Percentiles rank a stretch among this genome's conserved stretches.
phyloP scores from a whole-genome alignment of 2,113 vertebrate species.

The Actinemys pallida region DNA sequence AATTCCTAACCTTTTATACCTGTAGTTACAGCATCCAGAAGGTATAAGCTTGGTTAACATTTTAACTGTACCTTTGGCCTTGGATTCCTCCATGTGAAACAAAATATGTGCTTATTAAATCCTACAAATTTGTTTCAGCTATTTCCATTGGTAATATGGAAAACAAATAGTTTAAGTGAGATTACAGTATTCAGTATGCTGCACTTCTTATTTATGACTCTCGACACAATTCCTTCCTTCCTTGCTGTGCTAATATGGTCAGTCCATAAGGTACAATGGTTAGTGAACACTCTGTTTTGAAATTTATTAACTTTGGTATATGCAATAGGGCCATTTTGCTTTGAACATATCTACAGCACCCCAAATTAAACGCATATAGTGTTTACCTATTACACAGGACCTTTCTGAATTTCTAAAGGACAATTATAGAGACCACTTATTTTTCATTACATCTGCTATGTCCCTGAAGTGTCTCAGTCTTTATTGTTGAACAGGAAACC shows the following conservation, averaged over 20 bases:
- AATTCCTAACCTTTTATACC: neutral
- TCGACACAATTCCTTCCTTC: neutral
- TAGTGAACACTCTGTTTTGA: neutral
- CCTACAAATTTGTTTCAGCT: neutral
- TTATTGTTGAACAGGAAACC: neutral
- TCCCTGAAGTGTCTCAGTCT: neutral
- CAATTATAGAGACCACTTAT: neutral
- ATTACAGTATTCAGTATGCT: neutral
- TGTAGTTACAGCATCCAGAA: neutral
- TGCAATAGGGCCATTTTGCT: neutral
- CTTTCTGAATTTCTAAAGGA: neutral
- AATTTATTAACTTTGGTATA: neutral
- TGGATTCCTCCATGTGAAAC: neutral
- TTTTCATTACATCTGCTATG: accelerated
- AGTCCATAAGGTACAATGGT: neutral
- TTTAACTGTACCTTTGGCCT: neutral
- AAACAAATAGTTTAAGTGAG: constrained; percentile 19
- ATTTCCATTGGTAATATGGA: constrained; percentile 27
- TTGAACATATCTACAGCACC: neutral
- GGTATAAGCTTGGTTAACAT: neutral
- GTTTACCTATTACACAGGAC: neutral
- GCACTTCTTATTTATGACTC: constrained; percentile 34
- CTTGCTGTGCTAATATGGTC: neutral
- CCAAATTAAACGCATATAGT: neutral
- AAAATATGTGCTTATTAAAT: constrained; percentile 33